Conservation (phyloP, 2,888 invertebrate species). For the Stenodera caucasica region DNA sequence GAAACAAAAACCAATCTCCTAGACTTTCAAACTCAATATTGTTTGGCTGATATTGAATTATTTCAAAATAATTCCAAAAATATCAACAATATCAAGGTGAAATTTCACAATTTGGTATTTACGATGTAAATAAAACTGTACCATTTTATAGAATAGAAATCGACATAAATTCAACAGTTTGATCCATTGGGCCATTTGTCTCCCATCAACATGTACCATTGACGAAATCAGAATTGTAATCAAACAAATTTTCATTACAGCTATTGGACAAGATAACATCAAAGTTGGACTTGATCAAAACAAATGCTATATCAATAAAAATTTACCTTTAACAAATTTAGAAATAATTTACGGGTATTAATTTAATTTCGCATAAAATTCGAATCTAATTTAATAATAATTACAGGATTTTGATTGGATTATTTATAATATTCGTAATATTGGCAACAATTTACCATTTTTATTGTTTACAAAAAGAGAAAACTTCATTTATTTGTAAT, state of each 20-base stretch:
- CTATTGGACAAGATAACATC: constrained; percentile 37
- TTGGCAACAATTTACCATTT: constrained; percentile 44
- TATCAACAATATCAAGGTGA: constrained; percentile 1
- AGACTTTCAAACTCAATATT: constrained; percentile 63
- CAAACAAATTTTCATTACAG: constrained; percentile 41
- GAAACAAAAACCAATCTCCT: constrained; percentile 35
- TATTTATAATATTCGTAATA: constrained; percentile 39
- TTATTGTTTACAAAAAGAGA: constrained; percentile 34
- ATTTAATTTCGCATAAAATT: not conserved
- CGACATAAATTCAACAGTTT: constrained; percentile 41
- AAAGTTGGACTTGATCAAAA: constrained; percentile 36
- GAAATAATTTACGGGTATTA: constrained; percentile 56
- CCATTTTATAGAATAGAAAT: constrained; percentile 28
- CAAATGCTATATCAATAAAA: constrained; percentile 40
- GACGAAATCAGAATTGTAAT: constrained; percentile 60
- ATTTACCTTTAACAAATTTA: constrained; percentile 46
- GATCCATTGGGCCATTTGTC: constrained; percentile 67
- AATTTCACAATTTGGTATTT: constrained; percentile 16
- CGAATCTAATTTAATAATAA: not conserved
- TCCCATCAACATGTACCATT: constrained; percentile 63
- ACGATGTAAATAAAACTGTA: too few species aligned
- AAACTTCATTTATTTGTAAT: constrained; percentile 35
- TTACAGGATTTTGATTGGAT: constrained; percentile 41
- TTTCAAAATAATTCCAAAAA: constrained; percentile 1
- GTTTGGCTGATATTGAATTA: constrained; percentile 60